phyloP scores from a whole-genome alignment of 2,888 invertebrate species.

The Cordilura impudica region DNA sequence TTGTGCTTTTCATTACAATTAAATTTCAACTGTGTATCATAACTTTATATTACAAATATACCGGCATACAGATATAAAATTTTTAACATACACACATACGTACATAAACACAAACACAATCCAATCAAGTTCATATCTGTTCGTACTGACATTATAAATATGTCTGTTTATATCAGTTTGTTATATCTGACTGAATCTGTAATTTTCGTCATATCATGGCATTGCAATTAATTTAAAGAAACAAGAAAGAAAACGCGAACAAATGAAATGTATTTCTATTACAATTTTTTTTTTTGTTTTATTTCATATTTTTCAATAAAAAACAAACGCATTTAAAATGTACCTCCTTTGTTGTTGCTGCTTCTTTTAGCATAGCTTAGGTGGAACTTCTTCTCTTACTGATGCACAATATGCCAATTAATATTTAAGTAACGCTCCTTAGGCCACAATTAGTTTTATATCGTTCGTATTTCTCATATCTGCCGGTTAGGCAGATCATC shows the following conservation, averaged over 20 bases:
- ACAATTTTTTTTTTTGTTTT: constrained; percentile 45
- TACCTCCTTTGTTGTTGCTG: constrained; percentile 42
- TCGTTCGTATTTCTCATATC: constrained; percentile 40
- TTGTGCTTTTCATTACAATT: constrained; percentile 9
- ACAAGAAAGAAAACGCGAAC: constrained; percentile 51
- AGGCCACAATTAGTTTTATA: constrained; percentile 73
- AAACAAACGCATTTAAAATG: constrained; percentile 20
- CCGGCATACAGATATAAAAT: too few species aligned
- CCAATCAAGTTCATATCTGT: constrained; percentile 4
- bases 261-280: constrained; percentile 64
- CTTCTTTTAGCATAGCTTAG: neutral
- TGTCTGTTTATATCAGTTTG: constrained; percentile 41
- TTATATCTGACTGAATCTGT: constrained; percentile 46
- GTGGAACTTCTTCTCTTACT: constrained; percentile 25
- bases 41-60: constrained; percentile 19
- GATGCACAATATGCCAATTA: constrained; percentile 70
- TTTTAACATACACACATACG: neutral
- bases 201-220: constrained; percentile 62
- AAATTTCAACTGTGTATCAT: constrained; percentile 22
- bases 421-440: constrained; percentile 75
- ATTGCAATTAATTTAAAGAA: constrained; percentile 63
- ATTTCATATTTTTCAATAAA: neutral
- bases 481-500: neutral
- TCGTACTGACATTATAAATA: constrained; percentile 32
- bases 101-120: too few species aligned